A percentile compares a stretch with the other conserved stretches of the same genome.
phyloP scores from a whole-genome alignment of 2,888 invertebrate species.

The Theretra japonica region DNA sequence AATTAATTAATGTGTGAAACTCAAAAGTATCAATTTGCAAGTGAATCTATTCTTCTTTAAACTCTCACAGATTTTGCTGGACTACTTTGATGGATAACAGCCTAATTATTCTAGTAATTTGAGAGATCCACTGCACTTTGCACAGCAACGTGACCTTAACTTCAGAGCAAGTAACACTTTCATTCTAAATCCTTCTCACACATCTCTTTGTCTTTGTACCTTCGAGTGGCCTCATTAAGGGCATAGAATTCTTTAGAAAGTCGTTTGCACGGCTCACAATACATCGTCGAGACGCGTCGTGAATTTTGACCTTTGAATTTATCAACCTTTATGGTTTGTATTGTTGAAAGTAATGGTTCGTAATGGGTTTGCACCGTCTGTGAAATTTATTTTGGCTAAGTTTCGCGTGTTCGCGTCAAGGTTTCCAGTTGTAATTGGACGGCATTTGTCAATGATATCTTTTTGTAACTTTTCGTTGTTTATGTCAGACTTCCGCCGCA shows the following conservation, averaged over 20 bases:
- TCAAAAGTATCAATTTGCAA: no score
- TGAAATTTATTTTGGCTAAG: slow-evolving; percentile 23
- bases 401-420: slow-evolving; percentile 17
- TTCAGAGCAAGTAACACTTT: not conserved
- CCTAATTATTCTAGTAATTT: not conserved
- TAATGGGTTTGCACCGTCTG: slow-evolving; percentile 20
- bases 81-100: no score
- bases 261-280: slow-evolving; percentile 10
- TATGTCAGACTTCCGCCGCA: not conserved
- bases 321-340: slow-evolving; percentile 27
- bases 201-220: slow-evolving; percentile 1
- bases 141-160: not conserved
- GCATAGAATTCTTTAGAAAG: slow-evolving; percentile 7
- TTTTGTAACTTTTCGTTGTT: not conserved
- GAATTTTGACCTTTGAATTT: slow-evolving; percentile 28
- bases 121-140: not conserved
- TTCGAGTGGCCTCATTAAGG: slow-evolving; percentile 6
- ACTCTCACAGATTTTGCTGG: no score
- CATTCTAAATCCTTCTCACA: slow-evolving; percentile 6
- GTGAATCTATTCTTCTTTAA: no score
- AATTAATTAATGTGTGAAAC: no score
- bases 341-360: slow-evolving; percentile 21
- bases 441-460: not conserved
- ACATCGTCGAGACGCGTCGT: not conserved
- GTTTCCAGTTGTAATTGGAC: not conserved